These are phyloP conservation scores for Phocoena phocoena DNA, from an alignment of 2,113 vertebrate genomes.

Conservation along the genomic window DNA sequence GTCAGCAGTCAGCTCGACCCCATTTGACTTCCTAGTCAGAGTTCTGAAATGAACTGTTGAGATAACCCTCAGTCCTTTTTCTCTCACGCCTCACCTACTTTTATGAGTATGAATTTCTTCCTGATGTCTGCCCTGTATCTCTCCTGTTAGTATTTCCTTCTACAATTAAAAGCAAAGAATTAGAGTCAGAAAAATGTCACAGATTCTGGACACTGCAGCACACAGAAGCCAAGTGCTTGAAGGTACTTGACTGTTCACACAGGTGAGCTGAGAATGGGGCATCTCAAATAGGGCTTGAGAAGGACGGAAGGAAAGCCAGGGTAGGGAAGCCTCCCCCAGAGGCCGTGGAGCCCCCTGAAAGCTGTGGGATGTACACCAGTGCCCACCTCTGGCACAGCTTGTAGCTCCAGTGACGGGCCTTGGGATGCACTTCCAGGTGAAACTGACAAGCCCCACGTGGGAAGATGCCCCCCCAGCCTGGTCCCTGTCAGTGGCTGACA, in stretches of 20 bases:
- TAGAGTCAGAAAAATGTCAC: background rate
- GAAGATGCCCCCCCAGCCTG: background rate
- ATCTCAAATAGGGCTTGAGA: background rate
- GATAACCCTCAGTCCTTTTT: background rate
- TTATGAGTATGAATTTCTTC: background rate
- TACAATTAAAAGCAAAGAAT: background rate
- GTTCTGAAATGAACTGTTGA: background rate
- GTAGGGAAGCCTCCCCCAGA: background rate
- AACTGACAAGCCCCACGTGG: background rate
- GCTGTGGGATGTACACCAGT: accelerated
- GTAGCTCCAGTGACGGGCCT: background rate
- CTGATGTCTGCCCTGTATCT: background rate
- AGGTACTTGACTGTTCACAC: accelerated
- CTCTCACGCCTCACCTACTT: background rate
- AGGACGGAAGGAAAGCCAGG: background rate
- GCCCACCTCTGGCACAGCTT: accelerated
- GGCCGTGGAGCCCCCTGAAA: accelerated
- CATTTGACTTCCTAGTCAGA: background rate
- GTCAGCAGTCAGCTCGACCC: background rate
- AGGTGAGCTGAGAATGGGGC: background rate
- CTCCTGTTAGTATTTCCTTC: background rate
- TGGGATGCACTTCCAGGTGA: background rate
- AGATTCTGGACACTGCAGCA: background rate
- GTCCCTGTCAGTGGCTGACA: background rate
- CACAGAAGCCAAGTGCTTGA: background rate